Conservation (phyloP, 2,888 invertebrate genomes). For the Bellardia bayeri region DNA sequence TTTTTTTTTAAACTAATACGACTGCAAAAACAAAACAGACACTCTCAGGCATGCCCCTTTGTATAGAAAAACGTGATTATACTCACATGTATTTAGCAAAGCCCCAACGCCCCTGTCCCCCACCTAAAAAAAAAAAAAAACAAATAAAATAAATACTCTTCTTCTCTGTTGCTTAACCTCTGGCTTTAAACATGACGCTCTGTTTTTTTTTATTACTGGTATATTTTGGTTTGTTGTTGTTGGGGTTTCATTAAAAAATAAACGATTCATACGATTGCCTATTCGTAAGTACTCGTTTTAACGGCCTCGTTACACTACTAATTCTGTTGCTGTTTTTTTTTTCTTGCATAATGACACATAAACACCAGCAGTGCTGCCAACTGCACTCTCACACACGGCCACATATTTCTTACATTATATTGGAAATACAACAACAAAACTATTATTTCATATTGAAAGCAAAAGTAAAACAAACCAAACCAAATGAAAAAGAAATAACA, state of each 20-base stretch:
- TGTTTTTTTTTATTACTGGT: slow-evolving; percentile 42
- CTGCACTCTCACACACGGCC: slow-evolving; percentile 17
- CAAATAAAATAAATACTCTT: background rate
- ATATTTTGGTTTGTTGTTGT: slow-evolving; percentile 29
- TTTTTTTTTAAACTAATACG: background rate
- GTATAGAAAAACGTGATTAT: slow-evolving; percentile 60
- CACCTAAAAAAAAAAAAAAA: background rate
- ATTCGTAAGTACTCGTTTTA: slow-evolving; percentile 74
- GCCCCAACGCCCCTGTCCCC: background rate
- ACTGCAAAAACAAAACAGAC: background rate
- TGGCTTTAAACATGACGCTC: slow-evolving; percentile 5
- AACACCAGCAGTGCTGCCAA: slow-evolving; percentile 61
- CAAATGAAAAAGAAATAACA: slow-evolving; percentile 10
- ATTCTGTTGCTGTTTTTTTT: slow-evolving; percentile 13
- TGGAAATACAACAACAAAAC: slow-evolving; percentile 22
- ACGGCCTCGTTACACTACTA: slow-evolving; percentile 70
- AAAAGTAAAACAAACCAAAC: slow-evolving; percentile 80
- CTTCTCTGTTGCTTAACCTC: background rate
- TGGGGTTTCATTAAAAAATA: background rate
- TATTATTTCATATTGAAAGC: slow-evolving; percentile 84
- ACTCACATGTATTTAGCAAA: slow-evolving; percentile 40
- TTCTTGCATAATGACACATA: slow-evolving; percentile 68
- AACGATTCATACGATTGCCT: slow-evolving; percentile 9
- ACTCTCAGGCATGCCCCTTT: slow-evolving; percentile 68
- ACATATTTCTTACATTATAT: slow-evolving; percentile 11